Base-by-base conservation (phyloP, 1,140 invertebrate species). In the Mamestra configurata region DNA sequence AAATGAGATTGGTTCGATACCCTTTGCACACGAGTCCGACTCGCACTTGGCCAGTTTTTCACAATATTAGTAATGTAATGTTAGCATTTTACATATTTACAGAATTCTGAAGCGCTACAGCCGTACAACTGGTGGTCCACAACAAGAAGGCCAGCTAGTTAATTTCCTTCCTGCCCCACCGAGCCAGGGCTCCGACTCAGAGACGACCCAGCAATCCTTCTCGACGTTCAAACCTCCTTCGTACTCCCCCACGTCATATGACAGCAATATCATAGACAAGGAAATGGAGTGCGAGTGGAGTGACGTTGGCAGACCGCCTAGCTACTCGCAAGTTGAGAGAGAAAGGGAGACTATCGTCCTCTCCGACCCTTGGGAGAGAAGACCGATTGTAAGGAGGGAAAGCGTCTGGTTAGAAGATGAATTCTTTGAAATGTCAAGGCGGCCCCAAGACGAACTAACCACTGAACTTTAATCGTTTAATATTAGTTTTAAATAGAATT, bases 381-480 rank as follows among this genome's bases (percentile, higher is more conserved):
- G 93, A 82, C 90, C 94, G 11, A 93, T 94, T 79, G 93, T 93
- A 6, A 89, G 92, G 49, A 86, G 94, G 78, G 93, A 96, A 88
- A 91, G 95, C 93, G 84, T 96, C 51, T 97, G 96, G 94, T 91
- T 97, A 49, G 97, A 97, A 84, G 97, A 97, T 82, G 97, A 97
- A 88, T 97, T 97, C 82, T 96, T 96, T 84, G 96, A 97, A 86
- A 95, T 97, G 86, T 97, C 97, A 20, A 97, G 97, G 86, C 95
- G 97, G 82, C 97, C 97, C 3, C 97, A 97, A 89, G 97, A 97
- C 90, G 97, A 97, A 95, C 97, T 97, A 81, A 97, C 97, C 66
- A 97, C 97, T 75, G 97, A 97, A 95, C 96, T 97, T 87, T 97
- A 90, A 71, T 35, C 2, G 31, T 40, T 11, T 71, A 77, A 66